These are phyloP conservation scores for Aleadryas rufinucha DNA, from an alignment of 2,113 vertebrate genomes.

Conservation along the genomic window DNA sequence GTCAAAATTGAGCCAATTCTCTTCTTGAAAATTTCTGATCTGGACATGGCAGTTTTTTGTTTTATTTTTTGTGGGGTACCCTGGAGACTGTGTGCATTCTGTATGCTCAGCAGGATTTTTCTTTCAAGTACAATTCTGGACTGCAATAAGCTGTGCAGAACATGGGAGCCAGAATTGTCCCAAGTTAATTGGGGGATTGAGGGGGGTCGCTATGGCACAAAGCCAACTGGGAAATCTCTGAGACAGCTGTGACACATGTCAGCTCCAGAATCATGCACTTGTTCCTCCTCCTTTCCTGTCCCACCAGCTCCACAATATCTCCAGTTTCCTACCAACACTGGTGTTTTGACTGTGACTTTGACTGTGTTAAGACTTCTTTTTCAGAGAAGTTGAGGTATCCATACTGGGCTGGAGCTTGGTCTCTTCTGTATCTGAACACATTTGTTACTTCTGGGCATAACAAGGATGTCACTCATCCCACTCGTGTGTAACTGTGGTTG, in stretches of 20 bases:
- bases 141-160: not conserved
- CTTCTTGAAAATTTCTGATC: not conserved
- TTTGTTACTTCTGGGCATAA: not conserved
- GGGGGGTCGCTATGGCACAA: not conserved
- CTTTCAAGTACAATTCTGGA: not conserved
- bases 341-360: not conserved
- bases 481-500: too few species aligned
- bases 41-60: not conserved
- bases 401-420: not conserved
- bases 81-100: not conserved
- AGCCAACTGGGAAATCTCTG: not conserved
- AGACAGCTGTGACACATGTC: not conserved
- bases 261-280: not conserved
- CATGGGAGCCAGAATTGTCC: not conserved
- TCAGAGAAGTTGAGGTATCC: not conserved
- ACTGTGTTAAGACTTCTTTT: not conserved
- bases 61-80: not conserved
- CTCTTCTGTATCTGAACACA: not conserved
- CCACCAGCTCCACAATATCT: not conserved
- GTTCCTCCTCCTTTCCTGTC: not conserved
- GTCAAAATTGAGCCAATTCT: not conserved
- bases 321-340: not conserved
- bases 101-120: not conserved
- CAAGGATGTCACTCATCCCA: not conserved
- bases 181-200: not conserved